Base-by-base conservation (phyloP, 1,140 invertebrate genomes). In the Tenebrio molitor region DNA sequence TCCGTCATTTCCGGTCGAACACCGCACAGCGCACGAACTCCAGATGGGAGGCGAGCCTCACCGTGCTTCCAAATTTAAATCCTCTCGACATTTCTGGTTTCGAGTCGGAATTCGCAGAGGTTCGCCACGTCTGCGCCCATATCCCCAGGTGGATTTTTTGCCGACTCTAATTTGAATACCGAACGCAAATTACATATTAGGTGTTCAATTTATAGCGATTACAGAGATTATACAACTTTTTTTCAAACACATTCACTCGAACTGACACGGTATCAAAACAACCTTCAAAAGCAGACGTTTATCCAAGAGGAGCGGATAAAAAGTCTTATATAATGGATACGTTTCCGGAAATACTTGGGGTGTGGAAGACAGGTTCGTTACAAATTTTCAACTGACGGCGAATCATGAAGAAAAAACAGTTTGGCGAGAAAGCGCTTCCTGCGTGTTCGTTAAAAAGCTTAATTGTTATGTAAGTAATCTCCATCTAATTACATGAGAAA, bases 401-500 rank as follows among this genome's bases (percentile, higher is more conserved):
- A 33, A 5, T 33, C 29, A 10, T 5, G 29, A 33, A 4, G 29
- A 4, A 33, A 33, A 33, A 33, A 33, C n/a, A n/a, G n/a, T n/a
- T n/a, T 46, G 4, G n/a, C 0, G 5, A 50, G 44, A 50, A 50
- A 50, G 44, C 23, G 44, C 3, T n/a, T n/a, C n/a, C n/a, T n/a
- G n/a, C 2, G 36, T 5, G 15, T 50, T 50, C 16, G 44, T 50
- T 19, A 50, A 50, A 50, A 21, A 50, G 29, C 29, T 50, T 50
- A 50, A 25, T 50, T 50, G 44, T 50, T 50, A 50, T 50, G 44
- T 50, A 50, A 50, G 44, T 50, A 21, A 50, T 50, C 44, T 50
- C 44, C 6, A 12, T 17, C n/a, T 50, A 50, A 50, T 50, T 50
- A 50, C 44, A 50, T 50, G 44, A 50, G 44, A 50, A 50, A n/a